Conservation (phyloP, 23 tunicate genomes). For the Halocynthia roretzi region DNA sequence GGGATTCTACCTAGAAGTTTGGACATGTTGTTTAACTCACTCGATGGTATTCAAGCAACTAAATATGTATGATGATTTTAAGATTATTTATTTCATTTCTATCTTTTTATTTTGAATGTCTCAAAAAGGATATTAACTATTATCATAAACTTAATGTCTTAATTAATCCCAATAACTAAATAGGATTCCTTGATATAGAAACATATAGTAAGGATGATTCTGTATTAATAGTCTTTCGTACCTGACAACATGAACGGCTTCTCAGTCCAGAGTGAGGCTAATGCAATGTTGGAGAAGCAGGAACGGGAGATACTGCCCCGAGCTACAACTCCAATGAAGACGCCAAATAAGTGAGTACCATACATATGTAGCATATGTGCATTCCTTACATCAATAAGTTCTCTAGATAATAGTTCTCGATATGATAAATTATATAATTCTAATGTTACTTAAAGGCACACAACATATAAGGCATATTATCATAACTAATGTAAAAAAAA, state of each 20-base stretch:
- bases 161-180: not conserved
- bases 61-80: conserved; percentile 51
- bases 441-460: no score
- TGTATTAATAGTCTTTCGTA: conserved; percentile 44
- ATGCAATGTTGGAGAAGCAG: conserved; percentile 77
- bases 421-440: no score
- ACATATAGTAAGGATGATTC: not conserved
- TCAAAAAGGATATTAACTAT: conserved; percentile 2
- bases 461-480: no score
- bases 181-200: no score
- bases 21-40: conserved; percentile 94
- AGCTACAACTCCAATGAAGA: conserved; percentile 45
- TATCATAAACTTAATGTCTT: not conserved
- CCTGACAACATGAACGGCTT: conserved; percentile 88
- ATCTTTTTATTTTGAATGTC: not conserved
- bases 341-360: conserved; percentile 28
- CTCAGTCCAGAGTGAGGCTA: conserved; percentile 65
- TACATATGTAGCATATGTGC: no score
- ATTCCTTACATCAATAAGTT: no score
- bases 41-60: conserved; percentile 52
- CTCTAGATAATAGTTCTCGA: no score
- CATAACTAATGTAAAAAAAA: not conserved
- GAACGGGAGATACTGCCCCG: conserved; percentile 74
- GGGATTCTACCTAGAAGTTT: conserved; percentile 89
- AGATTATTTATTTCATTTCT: not conserved